phyloP scores from a whole-genome alignment of 2,888 invertebrate species.

The Caenorhabditis sp. region DNA sequence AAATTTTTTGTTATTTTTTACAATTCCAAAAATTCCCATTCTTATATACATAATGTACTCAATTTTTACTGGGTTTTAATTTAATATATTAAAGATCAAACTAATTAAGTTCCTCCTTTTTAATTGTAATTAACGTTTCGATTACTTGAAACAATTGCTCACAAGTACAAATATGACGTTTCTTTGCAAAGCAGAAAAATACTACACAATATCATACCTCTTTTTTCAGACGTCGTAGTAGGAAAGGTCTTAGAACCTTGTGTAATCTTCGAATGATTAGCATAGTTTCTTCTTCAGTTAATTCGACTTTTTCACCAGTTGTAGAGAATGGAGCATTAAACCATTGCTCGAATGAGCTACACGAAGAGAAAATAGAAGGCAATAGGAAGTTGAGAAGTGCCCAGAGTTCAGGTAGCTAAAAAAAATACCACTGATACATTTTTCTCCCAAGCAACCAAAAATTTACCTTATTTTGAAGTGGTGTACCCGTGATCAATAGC shows the following conservation, averaged over 20 bases:
- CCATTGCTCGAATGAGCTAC: slow-evolving; percentile 97
- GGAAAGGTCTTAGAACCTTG: slow-evolving; percentile 87
- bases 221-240: slow-evolving; percentile 93
- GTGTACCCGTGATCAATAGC: slow-evolving; percentile 81
- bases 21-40: too few relatives aligned
- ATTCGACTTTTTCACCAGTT: slow-evolving; percentile 86
- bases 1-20: too few relatives aligned
- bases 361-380: slow-evolving; percentile 97
- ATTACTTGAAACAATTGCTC: too few relatives aligned
- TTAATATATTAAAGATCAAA: too few relatives aligned
- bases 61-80: too few relatives aligned
- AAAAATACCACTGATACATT: background rate
- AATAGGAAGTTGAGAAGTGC: slow-evolving; percentile 94
- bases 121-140: too few relatives aligned
- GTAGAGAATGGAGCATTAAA: slow-evolving; percentile 99
- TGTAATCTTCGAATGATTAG: slow-evolving; percentile 98
- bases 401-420: slow-evolving; percentile 47
- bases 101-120: too few relatives aligned
- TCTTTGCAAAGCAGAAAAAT: too few relatives aligned
- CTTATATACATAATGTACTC: too few relatives aligned
- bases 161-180: background rate
- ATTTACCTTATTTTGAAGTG: slow-evolving; percentile 37
- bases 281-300: slow-evolving; percentile 99
- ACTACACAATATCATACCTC: too few relatives aligned
- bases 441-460: background rate